phyloP scores from a whole-genome alignment of 2,797 vertebrate species.

The Melanotaenia trifasciata region DNA sequence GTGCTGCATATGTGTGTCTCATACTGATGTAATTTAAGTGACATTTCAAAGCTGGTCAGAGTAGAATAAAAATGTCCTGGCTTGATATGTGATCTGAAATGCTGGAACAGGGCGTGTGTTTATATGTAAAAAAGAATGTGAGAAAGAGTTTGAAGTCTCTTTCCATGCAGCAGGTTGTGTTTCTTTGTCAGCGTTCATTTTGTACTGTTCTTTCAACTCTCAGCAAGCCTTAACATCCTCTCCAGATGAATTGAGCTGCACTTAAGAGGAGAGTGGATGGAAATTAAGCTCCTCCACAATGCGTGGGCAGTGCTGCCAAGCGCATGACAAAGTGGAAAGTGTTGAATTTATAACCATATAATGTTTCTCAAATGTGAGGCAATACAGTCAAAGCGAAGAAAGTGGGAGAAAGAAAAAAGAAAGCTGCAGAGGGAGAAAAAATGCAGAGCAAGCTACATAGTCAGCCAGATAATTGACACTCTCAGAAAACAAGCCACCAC shows the following conservation, averaged over 20 bases:
- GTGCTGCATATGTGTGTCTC: slow-evolving; percentile 11
- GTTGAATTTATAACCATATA: slow-evolving; percentile 75
- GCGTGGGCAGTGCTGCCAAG: slow-evolving; percentile 67
- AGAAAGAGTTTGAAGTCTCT: slow-evolving; percentile 58
- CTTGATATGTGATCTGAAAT: slow-evolving; percentile 66
- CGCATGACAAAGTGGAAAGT: slow-evolving; percentile 70
- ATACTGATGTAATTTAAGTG: slow-evolving; percentile 35
- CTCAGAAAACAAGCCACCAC: slow-evolving; percentile 75
- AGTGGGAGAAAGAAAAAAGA: slow-evolving; percentile 27
- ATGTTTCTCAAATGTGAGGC: slow-evolving; percentile 69
- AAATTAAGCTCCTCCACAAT: slow-evolving; percentile 75
- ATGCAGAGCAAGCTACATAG: slow-evolving; percentile 38
- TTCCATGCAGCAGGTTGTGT: slow-evolving; percentile 51
- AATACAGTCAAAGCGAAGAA: slow-evolving; percentile 48
- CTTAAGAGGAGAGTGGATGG: slow-evolving; percentile 71
- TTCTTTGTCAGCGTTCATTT: slow-evolving; percentile 73
- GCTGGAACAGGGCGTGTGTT: slow-evolving; percentile 35
- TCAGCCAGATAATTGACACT: slow-evolving; percentile 74
- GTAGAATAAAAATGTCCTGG: slow-evolving; percentile 39
- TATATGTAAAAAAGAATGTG: slow-evolving; percentile 39
- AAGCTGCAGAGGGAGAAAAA: slow-evolving; percentile 10
- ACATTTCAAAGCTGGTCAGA: slow-evolving; percentile 58
- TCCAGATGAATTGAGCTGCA: slow-evolving; percentile 75
- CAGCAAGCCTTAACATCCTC: slow-evolving; percentile 70
- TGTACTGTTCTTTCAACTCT: slow-evolving; percentile 73